These are phyloP conservation scores for Ibycter americanus DNA, from an alignment of 2,797 vertebrate species.

Conservation along the genomic window DNA sequence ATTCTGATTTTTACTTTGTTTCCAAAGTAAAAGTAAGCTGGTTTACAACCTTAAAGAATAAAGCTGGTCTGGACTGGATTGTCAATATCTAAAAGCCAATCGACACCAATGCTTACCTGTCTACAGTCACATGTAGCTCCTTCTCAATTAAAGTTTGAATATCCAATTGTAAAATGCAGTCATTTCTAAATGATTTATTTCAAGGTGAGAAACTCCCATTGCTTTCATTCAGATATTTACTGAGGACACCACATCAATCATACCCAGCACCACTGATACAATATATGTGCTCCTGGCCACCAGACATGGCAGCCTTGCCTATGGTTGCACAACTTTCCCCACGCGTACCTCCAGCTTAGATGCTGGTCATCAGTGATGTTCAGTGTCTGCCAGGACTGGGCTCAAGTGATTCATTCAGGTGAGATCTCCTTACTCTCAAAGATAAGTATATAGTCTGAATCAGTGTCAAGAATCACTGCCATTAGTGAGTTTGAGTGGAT, in stretches of 20 bases:
- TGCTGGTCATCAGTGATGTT: not conserved
- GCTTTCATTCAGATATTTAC: not conserved
- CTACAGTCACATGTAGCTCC: not conserved
- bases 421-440: not conserved
- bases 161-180: not conserved
- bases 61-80: constrained; percentile 10
- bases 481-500: not conserved
- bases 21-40: constrained; percentile 38
- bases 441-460: not conserved
- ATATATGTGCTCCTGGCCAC: too few relatives aligned
- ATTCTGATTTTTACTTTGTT: constrained; percentile 42
- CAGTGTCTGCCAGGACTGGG: not conserved
- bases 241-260: not conserved
- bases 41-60: constrained; percentile 51
- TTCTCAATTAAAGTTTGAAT: not conserved
- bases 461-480: not conserved
- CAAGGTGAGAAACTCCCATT: not conserved
- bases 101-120: constrained; percentile 4
- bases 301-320: not conserved
- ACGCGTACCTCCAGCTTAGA: accelerated
- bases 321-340: not conserved
- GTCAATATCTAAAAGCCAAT: constrained; percentile 8
- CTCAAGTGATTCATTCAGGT: not conserved
- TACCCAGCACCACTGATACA: not conserved
- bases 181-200: not conserved